phyloP scores from a whole-genome alignment of 1,140 invertebrate genomes.

The Phocides pigmalion region DNA sequence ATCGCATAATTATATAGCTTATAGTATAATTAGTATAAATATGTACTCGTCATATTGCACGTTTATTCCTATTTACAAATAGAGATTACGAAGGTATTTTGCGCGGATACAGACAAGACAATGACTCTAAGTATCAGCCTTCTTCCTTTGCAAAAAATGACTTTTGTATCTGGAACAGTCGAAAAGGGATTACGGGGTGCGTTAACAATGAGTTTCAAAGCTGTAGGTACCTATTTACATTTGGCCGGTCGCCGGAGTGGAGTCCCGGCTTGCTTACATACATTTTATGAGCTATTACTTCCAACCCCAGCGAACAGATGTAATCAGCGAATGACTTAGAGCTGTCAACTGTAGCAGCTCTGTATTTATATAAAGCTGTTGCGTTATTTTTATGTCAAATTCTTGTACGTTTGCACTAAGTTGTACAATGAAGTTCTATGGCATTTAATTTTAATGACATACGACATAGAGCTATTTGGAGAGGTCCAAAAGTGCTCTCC shows the following conservation, averaged over 20 bases:
- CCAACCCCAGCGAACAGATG: conserved; percentile 58
- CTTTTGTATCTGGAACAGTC: conserved; percentile 57
- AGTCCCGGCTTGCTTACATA: conserved; percentile 73
- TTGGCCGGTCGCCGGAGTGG: conserved; percentile 61
- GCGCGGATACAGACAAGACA: conserved; percentile 24
- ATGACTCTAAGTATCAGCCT: conserved; percentile 36
- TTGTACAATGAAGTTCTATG: neutral
- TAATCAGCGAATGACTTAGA: conserved; percentile 46
- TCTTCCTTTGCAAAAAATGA: conserved; percentile 57
- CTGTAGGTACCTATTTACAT: conserved; percentile 63
- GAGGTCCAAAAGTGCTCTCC: too few species aligned
- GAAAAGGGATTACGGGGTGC: conserved; percentile 67
- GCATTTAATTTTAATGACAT: neutral
- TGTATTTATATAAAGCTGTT: conserved; percentile 12
- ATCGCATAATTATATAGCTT: too few species aligned
- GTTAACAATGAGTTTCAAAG: conserved; percentile 65
- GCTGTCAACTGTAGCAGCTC: conserved; percentile 31
- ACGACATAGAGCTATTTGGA: too few species aligned
- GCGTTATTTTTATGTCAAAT: neutral
- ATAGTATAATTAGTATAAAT: too few species aligned
- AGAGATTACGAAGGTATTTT: conserved; percentile 12
- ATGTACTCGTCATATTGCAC: too few species aligned
- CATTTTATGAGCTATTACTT: conserved; percentile 82
- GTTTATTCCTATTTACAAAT: conserved; percentile 1
- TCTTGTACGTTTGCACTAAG: too few species aligned